These are phyloP conservation scores for Gadus chalcogrammus DNA, from an alignment of 2,113 vertebrate species.

Conservation along the genomic window DNA sequence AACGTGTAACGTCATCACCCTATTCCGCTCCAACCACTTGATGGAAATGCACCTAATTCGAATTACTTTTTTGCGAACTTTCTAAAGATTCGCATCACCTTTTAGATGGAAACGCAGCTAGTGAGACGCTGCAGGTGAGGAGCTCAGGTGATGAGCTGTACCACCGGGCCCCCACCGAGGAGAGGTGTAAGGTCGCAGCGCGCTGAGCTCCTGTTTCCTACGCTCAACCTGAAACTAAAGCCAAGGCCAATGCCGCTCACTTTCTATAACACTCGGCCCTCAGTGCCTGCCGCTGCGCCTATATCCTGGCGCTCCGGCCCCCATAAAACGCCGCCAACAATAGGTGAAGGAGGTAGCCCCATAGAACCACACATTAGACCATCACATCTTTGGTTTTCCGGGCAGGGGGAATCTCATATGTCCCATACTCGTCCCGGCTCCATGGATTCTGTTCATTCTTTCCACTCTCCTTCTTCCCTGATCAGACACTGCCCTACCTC, in stretches of 20 bases:
- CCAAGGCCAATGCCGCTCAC: not conserved
- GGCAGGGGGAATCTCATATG: not conserved
- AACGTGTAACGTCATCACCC: no score
- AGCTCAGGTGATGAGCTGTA: slow-evolving; percentile 41
- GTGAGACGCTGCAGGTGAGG: slow-evolving; percentile 36
- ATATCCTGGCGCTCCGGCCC: no score
- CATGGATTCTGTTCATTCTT: not conserved
- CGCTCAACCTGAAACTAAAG: not conserved
- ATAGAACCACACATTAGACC: not conserved
- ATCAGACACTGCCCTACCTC: not conserved
- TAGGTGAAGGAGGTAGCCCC: no score
- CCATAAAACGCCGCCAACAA: no score
- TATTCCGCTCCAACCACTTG: no score
- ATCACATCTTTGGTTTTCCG: not conserved
- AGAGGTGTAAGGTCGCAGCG: not conserved
- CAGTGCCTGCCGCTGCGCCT: no score
- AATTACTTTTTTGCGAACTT: no score
- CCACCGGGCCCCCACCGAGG: slow-evolving; percentile 9
- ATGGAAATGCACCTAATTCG: no score
- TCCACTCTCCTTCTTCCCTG: not conserved
- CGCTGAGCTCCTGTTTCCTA: not conserved
- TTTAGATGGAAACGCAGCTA: no score
- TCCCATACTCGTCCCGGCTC: not conserved
- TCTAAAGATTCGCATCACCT: no score
- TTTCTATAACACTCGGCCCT: no score